A percentile compares a stretch with the other conserved stretches of the same genome.
These are phyloP conservation scores for Malurus melanocephalus DNA, from an alignment of 2,113 vertebrate genomes.

Conservation along the genomic window DNA sequence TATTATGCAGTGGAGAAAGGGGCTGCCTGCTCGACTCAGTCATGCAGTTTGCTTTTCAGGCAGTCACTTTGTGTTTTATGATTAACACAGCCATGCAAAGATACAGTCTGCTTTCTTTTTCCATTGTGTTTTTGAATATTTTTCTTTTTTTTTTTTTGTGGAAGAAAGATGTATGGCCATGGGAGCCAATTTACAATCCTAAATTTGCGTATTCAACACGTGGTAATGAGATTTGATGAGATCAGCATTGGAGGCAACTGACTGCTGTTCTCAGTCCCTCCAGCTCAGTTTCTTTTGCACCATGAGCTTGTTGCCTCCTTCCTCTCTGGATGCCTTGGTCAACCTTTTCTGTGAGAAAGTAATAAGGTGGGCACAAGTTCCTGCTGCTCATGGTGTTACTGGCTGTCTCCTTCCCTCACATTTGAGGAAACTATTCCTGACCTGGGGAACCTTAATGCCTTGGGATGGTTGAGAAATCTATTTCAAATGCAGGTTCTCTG, in stretches of 20 bases:
- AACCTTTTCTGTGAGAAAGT: neutral
- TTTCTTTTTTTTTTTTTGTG: neutral
- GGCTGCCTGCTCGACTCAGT: neutral
- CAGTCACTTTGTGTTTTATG: slow-evolving; percentile 1
- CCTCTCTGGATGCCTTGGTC: neutral
- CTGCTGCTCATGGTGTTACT: neutral
- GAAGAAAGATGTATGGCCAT: neutral
- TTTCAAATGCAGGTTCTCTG: neutral
- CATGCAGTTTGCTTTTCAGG: neutral
- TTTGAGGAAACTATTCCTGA: neutral
- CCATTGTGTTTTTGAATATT: neutral
- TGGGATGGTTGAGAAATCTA: neutral
- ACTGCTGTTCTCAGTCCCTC: neutral
- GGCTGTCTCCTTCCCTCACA: neutral
- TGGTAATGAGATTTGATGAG: neutral
- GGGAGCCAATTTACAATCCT: slow-evolving; percentile 56
- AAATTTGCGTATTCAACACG: slow-evolving; percentile 28
- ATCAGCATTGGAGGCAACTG: neutral
- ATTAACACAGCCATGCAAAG: neutral
- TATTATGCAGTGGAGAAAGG: neutral
- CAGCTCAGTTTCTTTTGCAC: neutral
- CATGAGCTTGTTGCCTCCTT: neutral
- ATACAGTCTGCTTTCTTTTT: neutral
- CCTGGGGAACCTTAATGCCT: neutral
- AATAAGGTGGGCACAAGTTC: neutral